Percentiles rank a stretch among this genome's conserved stretches.
These are phyloP conservation scores for Euplexia lucipara DNA, from an alignment of 2,888 invertebrate species.

Conservation along the genomic window DNA sequence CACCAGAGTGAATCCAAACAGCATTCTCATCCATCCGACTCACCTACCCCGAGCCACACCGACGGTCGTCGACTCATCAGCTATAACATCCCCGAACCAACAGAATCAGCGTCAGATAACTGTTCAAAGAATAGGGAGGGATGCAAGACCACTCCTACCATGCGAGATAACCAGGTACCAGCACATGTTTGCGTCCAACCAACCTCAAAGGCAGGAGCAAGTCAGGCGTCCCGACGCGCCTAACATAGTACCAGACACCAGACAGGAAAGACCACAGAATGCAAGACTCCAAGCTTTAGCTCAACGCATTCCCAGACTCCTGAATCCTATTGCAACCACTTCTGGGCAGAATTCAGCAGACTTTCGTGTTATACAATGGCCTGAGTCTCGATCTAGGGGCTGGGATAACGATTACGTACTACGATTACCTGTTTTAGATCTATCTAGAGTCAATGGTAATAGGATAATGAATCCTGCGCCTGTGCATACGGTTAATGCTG, in stretches of 20 bases:
- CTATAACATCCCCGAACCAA: conserved; percentile 66
- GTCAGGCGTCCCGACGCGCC: conserved; percentile 68
- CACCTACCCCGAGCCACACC: conserved; percentile 29
- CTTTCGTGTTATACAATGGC: conserved; percentile 79
- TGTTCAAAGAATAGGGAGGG: conserved; percentile 90
- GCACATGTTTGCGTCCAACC: conserved; percentile 82
- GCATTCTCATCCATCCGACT: conserved; percentile 73
- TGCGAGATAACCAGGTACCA: conserved; percentile 89
- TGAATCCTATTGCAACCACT: conserved; percentile 71
- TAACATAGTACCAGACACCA: conserved; percentile 74
- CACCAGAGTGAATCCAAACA: conserved; percentile 68
- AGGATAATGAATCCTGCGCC: conserved; percentile 65
- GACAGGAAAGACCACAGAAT: conserved; percentile 73
- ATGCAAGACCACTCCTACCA: conserved; percentile 89
- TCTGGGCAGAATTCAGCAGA: conserved; percentile 66
- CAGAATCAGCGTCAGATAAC: conserved; percentile 86
- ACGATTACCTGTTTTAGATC: conserved; percentile 78
- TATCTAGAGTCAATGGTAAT: conserved; percentile 73
- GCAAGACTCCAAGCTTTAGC: conserved; percentile 79
- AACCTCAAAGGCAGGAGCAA: conserved; percentile 67
- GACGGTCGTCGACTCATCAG: conserved; percentile 64
- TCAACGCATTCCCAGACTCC: conserved; percentile 81
- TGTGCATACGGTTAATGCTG: conserved; percentile 68
- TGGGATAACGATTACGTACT: conserved; percentile 81
- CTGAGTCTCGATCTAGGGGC: conserved; percentile 73